Percentiles rank a stretch among this genome's conserved stretches.
These are phyloP conservation scores for Actenoides hombroni DNA, from an alignment of 2,113 vertebrate species.

Conservation along the genomic window DNA sequence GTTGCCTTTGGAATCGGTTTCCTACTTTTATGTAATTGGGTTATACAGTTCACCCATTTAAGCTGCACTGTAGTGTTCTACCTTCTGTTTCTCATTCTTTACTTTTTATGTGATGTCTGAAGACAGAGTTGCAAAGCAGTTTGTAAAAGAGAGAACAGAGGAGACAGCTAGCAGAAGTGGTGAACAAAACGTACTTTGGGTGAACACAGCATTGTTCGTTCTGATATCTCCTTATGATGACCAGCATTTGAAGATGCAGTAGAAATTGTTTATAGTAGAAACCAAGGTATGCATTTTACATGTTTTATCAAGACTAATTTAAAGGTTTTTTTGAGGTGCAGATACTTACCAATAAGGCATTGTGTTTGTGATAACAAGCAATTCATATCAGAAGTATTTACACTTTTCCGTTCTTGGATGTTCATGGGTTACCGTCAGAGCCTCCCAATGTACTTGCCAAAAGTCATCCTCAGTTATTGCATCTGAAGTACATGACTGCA, in stretches of 20 bases:
- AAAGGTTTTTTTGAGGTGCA: background rate
- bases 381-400: conserved; percentile 38
- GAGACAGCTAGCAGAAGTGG: background rate
- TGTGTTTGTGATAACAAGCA: conserved; percentile 38
- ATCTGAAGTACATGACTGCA: background rate
- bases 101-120: background rate
- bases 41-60: background rate
- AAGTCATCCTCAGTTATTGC: background rate
- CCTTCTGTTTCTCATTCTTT: background rate
- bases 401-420: background rate
- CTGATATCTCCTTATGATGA: background rate
- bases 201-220: background rate
- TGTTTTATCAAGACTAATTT: background rate
- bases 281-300: background rate
- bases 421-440: background rate
- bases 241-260: background rate
- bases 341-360: background rate
- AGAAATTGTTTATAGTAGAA: background rate
- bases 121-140: background rate
- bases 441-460: background rate
- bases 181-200: background rate
- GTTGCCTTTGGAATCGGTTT: background rate
- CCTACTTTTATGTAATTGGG: background rate
- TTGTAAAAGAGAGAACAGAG: background rate
- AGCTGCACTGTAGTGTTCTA: background rate